Conservation (phyloP, 2,113 vertebrate genomes). For the Chloroceryle aenea region DNA sequence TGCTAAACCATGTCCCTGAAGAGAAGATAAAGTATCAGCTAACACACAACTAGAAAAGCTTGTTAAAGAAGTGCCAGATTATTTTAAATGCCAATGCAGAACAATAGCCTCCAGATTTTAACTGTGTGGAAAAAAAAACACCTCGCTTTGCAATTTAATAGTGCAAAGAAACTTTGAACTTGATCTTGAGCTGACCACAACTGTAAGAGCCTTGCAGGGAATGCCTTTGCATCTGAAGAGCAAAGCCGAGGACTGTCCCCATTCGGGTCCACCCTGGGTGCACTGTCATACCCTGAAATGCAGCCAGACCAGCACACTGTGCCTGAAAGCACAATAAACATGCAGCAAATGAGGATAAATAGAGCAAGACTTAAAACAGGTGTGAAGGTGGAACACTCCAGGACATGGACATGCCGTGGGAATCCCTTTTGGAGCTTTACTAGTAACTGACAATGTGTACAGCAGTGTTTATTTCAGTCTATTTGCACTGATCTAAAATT, state of each 20-base stretch:
- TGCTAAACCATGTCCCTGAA: background rate
- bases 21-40: background rate
- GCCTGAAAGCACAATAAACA: fast-evolving
- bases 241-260: background rate
- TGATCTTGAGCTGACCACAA: background rate
- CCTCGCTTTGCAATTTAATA: background rate
- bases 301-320: background rate
- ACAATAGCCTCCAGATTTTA: background rate
- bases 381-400: background rate
- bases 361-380: background rate
- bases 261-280: background rate
- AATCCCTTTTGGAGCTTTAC: background rate
- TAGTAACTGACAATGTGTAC: background rate
- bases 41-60: background rate
- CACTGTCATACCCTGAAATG: background rate
- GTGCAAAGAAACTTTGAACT: background rate
- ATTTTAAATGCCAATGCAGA: background rate
- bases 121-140: background rate
- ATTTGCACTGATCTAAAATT: conserved; percentile 12
- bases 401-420: background rate
- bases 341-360: background rate
- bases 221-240: background rate
- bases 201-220: background rate
- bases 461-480: background rate
- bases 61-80: background rate